Evolutionary conservation across 2,113 vertebrate species (phyloP).

Genomic region (Corythornis madagascariensis): DNA sequence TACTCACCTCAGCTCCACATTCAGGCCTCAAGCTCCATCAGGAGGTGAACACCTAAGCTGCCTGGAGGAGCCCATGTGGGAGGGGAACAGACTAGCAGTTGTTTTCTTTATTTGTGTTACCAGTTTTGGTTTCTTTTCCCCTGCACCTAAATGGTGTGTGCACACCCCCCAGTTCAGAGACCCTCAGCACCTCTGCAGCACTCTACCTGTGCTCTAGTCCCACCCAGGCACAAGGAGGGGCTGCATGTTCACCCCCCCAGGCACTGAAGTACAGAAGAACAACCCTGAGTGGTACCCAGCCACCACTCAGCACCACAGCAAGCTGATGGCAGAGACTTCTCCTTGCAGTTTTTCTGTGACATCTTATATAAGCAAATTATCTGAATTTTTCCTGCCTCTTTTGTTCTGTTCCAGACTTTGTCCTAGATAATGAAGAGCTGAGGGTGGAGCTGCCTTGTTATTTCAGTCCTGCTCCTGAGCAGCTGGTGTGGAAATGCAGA

Average conservation of each 20-base stretch:
- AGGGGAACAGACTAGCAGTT: background rate
- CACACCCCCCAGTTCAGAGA: accelerated
- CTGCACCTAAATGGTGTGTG: background rate
- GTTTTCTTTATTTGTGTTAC: background rate
- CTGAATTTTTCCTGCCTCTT: background rate
- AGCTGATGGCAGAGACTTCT: background rate
- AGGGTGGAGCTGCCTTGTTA: background rate
- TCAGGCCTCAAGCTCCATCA: background rate
- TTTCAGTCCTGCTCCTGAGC: background rate
- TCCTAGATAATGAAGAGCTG: constrained; percentile 19
- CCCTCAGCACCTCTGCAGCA: background rate
- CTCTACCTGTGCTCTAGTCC: background rate
- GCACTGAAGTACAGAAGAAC: background rate
- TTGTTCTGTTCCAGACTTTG: background rate
- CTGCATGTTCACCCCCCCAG: background rate
- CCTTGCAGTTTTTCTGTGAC: background rate
- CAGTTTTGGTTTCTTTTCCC: background rate
- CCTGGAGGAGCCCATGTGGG: background rate
- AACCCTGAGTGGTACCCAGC: background rate
- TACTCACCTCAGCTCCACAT: background rate
- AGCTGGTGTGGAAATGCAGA: background rate
- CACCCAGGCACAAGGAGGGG: background rate
- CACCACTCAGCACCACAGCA: background rate
- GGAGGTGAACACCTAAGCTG: background rate
- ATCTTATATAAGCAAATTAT: background rate